phyloP scores from a whole-genome alignment of 2,888 invertebrate species.

The Melieria omissa region DNA sequence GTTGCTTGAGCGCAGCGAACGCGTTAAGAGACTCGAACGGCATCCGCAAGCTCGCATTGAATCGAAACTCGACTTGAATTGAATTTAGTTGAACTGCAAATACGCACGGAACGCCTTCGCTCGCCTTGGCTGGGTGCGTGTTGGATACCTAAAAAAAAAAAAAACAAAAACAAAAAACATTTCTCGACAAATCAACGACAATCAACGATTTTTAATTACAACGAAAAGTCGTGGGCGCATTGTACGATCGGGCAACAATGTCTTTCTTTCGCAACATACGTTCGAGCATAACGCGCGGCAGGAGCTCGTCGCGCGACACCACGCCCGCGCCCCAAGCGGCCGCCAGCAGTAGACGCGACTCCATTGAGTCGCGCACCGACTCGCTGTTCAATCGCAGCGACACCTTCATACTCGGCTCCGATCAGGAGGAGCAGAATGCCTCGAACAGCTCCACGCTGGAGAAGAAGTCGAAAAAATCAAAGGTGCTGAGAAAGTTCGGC shows the following conservation, averaged over 20 bases:
- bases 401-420: conserved; percentile 60
- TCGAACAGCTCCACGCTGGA: conserved; percentile 58
- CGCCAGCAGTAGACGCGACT: conserved; percentile 49
- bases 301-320: conserved; percentile 62
- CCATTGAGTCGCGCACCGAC: conserved; percentile 52
- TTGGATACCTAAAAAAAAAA: not conserved
- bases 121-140: not conserved
- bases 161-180: not conserved
- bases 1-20: conserved; percentile 28
- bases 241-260: conserved; percentile 48
- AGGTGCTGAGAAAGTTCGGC: conserved; percentile 62
- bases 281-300: conserved; percentile 58
- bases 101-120: not conserved
- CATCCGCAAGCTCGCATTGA: conserved; percentile 6
- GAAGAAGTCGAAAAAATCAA: conserved; percentile 61
- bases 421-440: conserved; percentile 47
- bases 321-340: conserved; percentile 54
- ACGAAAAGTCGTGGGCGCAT: not conserved
- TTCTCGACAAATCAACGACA: not conserved
- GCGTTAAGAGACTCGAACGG: conserved; percentile 15
- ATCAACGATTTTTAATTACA: too few species aligned
- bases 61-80: not conserved
- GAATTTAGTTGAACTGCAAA: not conserved
- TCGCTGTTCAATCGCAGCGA: conserved; percentile 61
- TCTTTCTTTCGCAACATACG: conserved; percentile 65